Evolutionary conservation across 2,113 vertebrate species (phyloP), one percentile per base, ranked within the genome.

Genomic region (Helogale parvula): DNA sequence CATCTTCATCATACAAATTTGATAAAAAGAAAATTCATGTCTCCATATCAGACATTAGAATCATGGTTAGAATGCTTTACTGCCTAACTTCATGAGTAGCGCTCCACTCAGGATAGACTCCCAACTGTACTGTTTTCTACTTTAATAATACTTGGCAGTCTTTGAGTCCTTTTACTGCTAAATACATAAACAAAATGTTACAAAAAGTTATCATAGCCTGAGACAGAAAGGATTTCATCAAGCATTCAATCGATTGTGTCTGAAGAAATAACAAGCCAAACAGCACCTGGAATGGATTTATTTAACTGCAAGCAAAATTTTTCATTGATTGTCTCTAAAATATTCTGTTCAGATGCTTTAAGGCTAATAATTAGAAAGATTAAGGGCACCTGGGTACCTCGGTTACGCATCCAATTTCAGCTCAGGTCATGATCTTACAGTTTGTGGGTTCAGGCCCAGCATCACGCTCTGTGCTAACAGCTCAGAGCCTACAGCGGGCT

Each of bases 161-260:
- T 31, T 96, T 82, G 57, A 54, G 45, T 76, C 76, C 23, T 86
- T 90, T 85, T 86, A 57, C 82, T 93, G 45, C 65, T 82, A 92
- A 97, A 69, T 88, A 47, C 63, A 86, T 72, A 90, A 96, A 68
- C 50, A 92, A 71, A 84, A 80, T 69, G 29, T 90, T 88, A 60
- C 35, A 65, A 68, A 57, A 84, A 81, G 33, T 84, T 76, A 65
- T 72, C 60, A 25, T 19, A 79, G 66, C 31, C 47, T 84, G 52
- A 89, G 63, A 57, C 63, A 88, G 68, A 83, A 88, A 65, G 65
- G 7, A 45, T 66, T 96, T 97, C 52, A 41, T 90, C n/a, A 84
- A 88, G 38, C 50, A 23, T 25, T 81, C 25, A 27, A 21, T 76
- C 1, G 1, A 65, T 79, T 66, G 1, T 84, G 23, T 84, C 63